These are phyloP conservation scores for Hipposideros armiger DNA, from an alignment of 2,113 vertebrate genomes.

Conservation along the genomic window DNA sequence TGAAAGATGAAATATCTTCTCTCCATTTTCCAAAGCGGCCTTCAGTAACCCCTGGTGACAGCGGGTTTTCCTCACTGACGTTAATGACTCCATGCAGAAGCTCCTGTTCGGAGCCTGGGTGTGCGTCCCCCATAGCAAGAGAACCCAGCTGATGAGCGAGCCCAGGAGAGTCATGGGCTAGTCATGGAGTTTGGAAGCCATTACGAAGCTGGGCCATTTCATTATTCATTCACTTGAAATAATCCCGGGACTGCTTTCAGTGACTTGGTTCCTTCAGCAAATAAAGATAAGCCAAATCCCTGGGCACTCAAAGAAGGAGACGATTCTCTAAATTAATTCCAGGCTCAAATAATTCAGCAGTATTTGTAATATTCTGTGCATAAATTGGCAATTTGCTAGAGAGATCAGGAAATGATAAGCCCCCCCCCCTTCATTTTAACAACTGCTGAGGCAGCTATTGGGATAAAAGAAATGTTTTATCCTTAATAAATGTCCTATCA, in stretches of 20 bases:
- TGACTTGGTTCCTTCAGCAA: constrained; percentile 86
- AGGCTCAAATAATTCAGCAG: constrained; percentile 87
- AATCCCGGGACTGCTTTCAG: constrained; percentile 86
- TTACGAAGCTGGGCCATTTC: constrained; percentile 74
- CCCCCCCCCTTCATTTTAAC: constrained; percentile 71
- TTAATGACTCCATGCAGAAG: not conserved
- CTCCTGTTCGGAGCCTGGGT: not conserved
- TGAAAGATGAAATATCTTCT: constrained; percentile 58
- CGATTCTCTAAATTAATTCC: constrained; percentile 85
- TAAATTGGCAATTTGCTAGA: constrained; percentile 85
- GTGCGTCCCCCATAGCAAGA: not conserved
- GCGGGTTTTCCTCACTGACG: not conserved
- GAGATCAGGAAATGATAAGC: constrained; percentile 85
- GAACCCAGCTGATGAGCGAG: not conserved
- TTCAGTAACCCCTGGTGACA: constrained; percentile 22
- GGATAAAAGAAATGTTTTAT: constrained; percentile 81
- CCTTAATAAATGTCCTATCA: constrained; percentile 79
- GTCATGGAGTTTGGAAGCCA: constrained; percentile 67
- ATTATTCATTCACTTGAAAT: constrained; percentile 84
- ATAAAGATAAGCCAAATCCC: constrained; percentile 86
- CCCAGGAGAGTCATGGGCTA: not conserved
- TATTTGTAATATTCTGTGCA: constrained; percentile 87
- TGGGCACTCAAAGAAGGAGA: constrained; percentile 77
- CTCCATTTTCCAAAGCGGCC: constrained; percentile 58
- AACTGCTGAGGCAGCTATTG: constrained; percentile 79